These are phyloP conservation scores for Tetranychus urticae DNA, from an alignment of 1,140 invertebrate genomes.

Conservation along the genomic window DNA sequence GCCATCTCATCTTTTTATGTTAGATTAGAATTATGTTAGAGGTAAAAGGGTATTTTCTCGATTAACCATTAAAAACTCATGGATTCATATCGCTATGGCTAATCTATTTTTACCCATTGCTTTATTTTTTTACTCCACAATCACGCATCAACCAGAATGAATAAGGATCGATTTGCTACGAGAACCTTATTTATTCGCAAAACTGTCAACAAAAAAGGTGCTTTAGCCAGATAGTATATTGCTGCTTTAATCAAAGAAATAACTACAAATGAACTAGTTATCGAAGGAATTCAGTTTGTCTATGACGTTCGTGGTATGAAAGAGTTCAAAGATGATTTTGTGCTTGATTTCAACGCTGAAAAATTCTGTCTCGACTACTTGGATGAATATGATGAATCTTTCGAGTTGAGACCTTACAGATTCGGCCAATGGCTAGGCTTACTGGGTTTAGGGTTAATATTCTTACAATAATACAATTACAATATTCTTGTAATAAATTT, in stretches of 20 bases:
- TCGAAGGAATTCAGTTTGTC: background rate
- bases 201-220: background rate
- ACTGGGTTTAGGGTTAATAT: too few species aligned
- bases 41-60: background rate
- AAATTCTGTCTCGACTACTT: background rate
- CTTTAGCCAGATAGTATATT: background rate
- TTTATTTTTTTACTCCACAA: background rate
- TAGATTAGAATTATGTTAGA: background rate
- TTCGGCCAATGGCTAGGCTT: background rate
- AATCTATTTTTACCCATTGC: background rate
- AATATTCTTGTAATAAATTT: too few species aligned
- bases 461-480: too few species aligned
- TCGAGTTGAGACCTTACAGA: background rate
- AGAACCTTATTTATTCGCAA: background rate
- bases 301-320: background rate
- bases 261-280: background rate
- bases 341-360: background rate
- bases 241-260: background rate
- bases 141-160: background rate
- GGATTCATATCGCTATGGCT: background rate
- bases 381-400: background rate
- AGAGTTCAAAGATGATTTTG: background rate
- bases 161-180: background rate
- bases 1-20: slow-evolving; percentile 63
- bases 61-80: background rate